Evolutionary conservation across 2,113 vertebrate species (phyloP).

Genomic region (Paedocypris sp.): DNA sequence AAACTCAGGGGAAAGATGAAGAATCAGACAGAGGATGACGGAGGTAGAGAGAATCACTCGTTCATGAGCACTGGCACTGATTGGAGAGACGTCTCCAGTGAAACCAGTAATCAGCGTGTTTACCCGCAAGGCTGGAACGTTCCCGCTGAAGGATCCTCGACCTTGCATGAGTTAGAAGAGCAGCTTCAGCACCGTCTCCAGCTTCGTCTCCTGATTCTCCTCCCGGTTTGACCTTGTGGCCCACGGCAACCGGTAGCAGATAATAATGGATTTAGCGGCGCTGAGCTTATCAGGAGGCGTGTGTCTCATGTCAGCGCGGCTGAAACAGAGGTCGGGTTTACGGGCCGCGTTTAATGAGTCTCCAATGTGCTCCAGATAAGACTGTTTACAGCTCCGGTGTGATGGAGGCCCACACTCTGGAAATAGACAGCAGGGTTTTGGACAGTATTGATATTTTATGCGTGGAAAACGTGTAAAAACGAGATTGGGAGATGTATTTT

Average conservation of each 20-base stretch:
- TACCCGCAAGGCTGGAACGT: not conserved
- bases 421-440: not conserved
- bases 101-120: not conserved
- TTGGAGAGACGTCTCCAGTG: too few relatives aligned
- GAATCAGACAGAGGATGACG: too few relatives aligned
- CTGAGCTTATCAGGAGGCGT: conserved; percentile 6
- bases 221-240: conserved; percentile 2
- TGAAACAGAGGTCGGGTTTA: conserved; percentile 8
- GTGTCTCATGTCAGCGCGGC: not conserved
- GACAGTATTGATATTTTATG: too few relatives aligned
- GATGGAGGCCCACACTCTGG: not conserved
- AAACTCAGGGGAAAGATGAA: too few relatives aligned
- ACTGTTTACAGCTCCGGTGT: not conserved
- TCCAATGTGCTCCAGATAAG: not conserved
- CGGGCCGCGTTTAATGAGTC: conserved; percentile 3
- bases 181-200: not conserved
- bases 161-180: not conserved
- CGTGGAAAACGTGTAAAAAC: too few relatives aligned
- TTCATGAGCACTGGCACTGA: too few relatives aligned
- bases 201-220: conserved; percentile 1
- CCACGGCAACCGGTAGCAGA: not conserved
- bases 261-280: conserved; percentile 12
- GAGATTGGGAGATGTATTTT: too few relatives aligned
- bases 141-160: not conserved
- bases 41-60: too few relatives aligned